Evolutionary conservation across 1,140 invertebrate genomes (phyloP).

Genomic region (Euura lappo): DNA sequence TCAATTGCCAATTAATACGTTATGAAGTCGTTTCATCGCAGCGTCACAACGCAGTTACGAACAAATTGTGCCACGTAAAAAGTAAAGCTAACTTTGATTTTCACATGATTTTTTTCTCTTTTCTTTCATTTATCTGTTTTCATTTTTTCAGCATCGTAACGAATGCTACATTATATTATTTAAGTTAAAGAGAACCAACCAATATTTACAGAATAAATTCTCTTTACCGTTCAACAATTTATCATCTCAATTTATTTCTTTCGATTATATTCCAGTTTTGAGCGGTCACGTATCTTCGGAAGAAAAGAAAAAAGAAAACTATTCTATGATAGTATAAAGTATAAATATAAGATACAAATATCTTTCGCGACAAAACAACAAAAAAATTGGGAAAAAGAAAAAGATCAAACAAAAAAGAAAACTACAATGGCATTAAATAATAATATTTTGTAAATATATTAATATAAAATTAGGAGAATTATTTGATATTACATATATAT

Average conservation of each 20-base stretch:
- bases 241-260: constrained; percentile 13
- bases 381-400: background rate
- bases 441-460: constrained; percentile 43
- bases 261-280: constrained; percentile 11
- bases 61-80: constrained; percentile 37
- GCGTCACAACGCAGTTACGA: constrained; percentile 28
- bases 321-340: background rate
- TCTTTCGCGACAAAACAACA: constrained; percentile 3
- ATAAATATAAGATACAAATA: constrained; percentile 7
- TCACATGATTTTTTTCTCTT: constrained; percentile 10
- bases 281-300: constrained; percentile 16
- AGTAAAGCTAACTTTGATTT: constrained; percentile 37
- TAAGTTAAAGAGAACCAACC: constrained; percentile 27
- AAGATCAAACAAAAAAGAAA: constrained; percentile 20
- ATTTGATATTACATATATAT: constrained; percentile 35
- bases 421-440: constrained; percentile 34
- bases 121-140: background rate
- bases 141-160: background rate
- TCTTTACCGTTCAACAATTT: constrained; percentile 27
- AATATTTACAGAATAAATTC: constrained; percentile 49
- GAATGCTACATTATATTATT: background rate
- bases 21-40: background rate
- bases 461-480: constrained; percentile 29
- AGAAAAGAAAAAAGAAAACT: constrained; percentile 24
- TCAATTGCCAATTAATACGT: background rate